Evolutionary conservation across 2,113 vertebrate species (phyloP), one percentile per base, ranked within the genome.

Genomic region (Podarcis cretensis): DNA sequence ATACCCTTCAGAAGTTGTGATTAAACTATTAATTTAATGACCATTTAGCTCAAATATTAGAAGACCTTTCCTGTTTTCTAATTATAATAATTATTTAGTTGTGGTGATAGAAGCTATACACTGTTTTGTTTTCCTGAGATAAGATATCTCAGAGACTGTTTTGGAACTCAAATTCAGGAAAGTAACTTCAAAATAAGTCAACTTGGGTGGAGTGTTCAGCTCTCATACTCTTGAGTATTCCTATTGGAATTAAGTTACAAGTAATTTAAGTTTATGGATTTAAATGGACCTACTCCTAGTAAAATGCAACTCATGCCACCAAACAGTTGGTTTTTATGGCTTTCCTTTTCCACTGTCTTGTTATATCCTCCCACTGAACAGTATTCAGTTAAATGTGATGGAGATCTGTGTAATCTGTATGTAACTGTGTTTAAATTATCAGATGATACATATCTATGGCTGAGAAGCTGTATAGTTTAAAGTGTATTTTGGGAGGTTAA

Each of bases 1-100:
- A 73, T 90, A 89, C 87, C 83, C 93, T 93, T 87, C 35, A 89
- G 91, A 83, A 91, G 85, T 93, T 84, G 89, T 87, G 88, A 89
- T 86, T 12, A 81, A 35, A 54, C 79, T 92, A 74, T 88, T 89
- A 92, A 92, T 71, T 87, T 80, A 92, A 78, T 89, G 92, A 78
- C 87, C 91, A 76, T 27, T 91, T 93, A 18, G 71, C 48, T 54
- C 63, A 75, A 80, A 23, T n/a, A 6, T 69, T 94, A 82, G 75
- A 93, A 89, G 71, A 84, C 84, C n/a, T 90, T 89, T 89, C 54
- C 75, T 92, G 18, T 63, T 88, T 93, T 80, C 68, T 77, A 2
- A 89, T 89, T n/a, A 74, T 84, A 92, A n/a, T 90, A 65, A 21
- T 79, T 80, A 83, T 92, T 84, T 83, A 43, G 23, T 86, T 86